phyloP scores from a whole-genome alignment of 1,140 invertebrate species.

The Theocolax elegans region DNA sequence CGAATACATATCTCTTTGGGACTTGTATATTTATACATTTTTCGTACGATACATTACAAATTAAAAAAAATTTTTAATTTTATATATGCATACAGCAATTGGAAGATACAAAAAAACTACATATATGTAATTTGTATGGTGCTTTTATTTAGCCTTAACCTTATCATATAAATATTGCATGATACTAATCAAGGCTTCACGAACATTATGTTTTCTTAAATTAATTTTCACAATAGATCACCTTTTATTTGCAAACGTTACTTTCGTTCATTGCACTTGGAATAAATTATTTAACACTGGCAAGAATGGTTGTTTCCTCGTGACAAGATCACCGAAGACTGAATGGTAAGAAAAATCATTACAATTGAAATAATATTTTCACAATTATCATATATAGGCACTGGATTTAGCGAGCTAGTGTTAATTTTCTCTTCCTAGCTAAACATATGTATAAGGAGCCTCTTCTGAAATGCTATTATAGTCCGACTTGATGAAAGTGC shows the following conservation, averaged over 20 bases:
- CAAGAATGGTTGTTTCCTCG: conserved; percentile 4
- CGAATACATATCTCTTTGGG: no score
- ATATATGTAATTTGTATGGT: conserved; percentile 28
- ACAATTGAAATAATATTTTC: not conserved
- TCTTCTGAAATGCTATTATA: not conserved
- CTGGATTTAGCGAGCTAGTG: conserved; percentile 37
- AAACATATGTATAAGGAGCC: conserved; percentile 10
- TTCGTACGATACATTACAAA: not conserved
- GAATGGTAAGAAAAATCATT: no score
- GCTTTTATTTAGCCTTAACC: conserved; percentile 35
- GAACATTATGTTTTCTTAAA: conserved; percentile 7
- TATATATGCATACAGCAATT: no score
- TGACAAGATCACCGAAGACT: no score
- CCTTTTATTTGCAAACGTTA: conserved; percentile 8
- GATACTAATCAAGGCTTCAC: conserved; percentile 26
- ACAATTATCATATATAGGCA: conserved; percentile 31
- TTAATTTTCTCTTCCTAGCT: conserved; percentile 18
- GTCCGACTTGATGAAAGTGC: conserved; percentile 29
- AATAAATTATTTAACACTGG: conserved; percentile 31
- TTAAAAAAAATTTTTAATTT: not conserved
- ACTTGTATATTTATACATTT: not conserved
- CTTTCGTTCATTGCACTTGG: conserved; percentile 5
- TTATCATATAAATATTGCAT: conserved; percentile 39
- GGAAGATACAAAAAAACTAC: no score
- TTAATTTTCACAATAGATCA: conserved; percentile 18